Conservation (phyloP, 2,797 vertebrate genomes). For the Danio jaintianensis region DNA sequence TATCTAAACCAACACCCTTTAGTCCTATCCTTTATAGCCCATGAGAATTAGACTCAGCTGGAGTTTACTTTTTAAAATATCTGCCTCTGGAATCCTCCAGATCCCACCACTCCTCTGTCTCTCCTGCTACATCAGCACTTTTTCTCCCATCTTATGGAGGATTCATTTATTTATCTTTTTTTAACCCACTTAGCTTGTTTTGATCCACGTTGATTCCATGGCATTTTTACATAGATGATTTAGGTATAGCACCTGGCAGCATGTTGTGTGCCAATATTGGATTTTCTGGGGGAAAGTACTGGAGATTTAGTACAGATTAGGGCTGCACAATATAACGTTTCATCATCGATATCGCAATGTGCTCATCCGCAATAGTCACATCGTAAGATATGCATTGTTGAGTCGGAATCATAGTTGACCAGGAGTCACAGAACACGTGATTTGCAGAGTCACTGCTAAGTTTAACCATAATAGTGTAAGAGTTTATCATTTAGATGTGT, state of each 20-base stretch:
- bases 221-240: neutral
- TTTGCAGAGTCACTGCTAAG: no score
- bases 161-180: slow-evolving; percentile 1
- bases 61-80: slow-evolving; percentile 47
- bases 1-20: slow-evolving; percentile 63
- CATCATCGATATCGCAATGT: no score
- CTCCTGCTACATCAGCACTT: slow-evolving; percentile 48
- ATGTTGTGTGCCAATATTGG: neutral
- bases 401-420: no score
- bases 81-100: slow-evolving; percentile 46
- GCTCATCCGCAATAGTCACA: no score
- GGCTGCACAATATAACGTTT: no score
- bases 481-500: no score
- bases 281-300: no score
- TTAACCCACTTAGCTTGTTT: neutral
- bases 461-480: no score
- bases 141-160: slow-evolving; percentile 13
- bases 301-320: no score
- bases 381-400: no score
- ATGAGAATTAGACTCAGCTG: slow-evolving; percentile 21
- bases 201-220: slow-evolving; percentile 14
- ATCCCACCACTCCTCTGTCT: slow-evolving; percentile 42
- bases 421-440: no score
- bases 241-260: neutral
- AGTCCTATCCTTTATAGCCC: slow-evolving; percentile 58